Evolutionary conservation across 2,113 vertebrate species (phyloP).

Genomic region (Varanus salvator): DNA sequence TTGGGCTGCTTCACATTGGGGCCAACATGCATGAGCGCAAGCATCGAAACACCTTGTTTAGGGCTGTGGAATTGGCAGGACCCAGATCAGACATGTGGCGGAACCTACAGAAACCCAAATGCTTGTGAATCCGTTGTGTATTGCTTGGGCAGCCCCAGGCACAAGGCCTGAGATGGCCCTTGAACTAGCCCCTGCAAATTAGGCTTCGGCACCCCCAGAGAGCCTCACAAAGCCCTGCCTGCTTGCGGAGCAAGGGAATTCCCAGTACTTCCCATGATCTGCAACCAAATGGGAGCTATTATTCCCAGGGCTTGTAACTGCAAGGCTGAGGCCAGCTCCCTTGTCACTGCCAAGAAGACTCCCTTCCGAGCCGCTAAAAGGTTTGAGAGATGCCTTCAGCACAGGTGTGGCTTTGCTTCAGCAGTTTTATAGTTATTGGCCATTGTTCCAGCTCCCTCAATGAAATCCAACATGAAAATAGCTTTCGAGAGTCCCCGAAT

Average conservation of each 20-base stretch:
- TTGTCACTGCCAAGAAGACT: constrained; percentile 12
- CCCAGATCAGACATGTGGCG: too few species aligned
- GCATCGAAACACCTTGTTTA: too few species aligned
- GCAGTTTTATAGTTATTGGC: constrained; percentile 52
- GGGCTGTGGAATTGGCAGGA: too few species aligned
- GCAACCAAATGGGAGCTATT: neutral
- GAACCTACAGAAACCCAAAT: too few species aligned
- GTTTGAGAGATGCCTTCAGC: constrained; percentile 43
- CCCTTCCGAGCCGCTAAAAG: constrained; percentile 27
- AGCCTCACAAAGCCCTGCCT: too few species aligned
- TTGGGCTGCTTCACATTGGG: too few species aligned
- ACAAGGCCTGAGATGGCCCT: too few species aligned
- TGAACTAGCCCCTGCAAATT: neutral
- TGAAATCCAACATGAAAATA: constrained; percentile 56
- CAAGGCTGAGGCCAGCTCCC: neutral
- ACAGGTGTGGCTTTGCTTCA: constrained; percentile 40
- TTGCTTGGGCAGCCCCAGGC: too few species aligned
- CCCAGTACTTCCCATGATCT: neutral
- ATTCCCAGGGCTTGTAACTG: neutral
- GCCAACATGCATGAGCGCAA: too few species aligned
- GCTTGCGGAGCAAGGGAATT: too few species aligned
- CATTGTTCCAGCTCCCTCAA: constrained; percentile 49
- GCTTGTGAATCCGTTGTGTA: too few species aligned
- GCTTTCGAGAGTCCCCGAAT: constrained; percentile 56
- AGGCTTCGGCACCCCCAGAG: neutral